Conservation (phyloP, 2,797 vertebrate genomes). For the Epinephelus coioides region DNA sequence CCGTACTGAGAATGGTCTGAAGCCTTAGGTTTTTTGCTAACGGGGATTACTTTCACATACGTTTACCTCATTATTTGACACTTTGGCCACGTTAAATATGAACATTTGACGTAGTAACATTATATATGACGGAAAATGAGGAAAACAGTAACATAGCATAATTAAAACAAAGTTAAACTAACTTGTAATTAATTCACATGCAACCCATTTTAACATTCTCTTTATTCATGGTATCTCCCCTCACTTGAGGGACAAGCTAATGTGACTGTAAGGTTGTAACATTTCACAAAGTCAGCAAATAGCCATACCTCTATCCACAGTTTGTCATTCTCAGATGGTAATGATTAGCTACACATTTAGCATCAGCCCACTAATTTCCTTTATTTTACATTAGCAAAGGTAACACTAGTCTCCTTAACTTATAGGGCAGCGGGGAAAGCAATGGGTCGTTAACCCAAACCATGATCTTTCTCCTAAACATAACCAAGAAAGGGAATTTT, state of each 20-base stretch:
- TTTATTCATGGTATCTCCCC: neutral
- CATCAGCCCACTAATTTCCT: neutral
- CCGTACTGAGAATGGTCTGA: too few species aligned
- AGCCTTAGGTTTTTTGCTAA: too few species aligned
- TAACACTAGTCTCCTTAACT: neutral
- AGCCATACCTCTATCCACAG: neutral
- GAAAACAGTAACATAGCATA: too few species aligned
- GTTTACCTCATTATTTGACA: too few species aligned
- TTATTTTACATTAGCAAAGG: too few species aligned
- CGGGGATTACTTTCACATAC: too few species aligned
- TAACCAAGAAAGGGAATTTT: too few species aligned
- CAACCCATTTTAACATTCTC: neutral
- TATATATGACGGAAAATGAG: too few species aligned
- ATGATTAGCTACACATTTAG: neutral
- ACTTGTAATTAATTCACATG: neutral
- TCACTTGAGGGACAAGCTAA: neutral
- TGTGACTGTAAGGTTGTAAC: neutral
- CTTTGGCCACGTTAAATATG: too few species aligned
- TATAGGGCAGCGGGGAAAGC: neutral
- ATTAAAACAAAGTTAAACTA: neutral
- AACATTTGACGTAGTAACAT: too few species aligned
- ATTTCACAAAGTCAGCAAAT: slow-evolving; percentile 4
- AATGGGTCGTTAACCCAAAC: neutral
- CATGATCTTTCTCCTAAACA: too few species aligned
- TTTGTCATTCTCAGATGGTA: neutral